These are phyloP conservation scores for Catostomus latipinnis DNA, from an alignment of 2,797 vertebrate species.

Conservation along the genomic window DNA sequence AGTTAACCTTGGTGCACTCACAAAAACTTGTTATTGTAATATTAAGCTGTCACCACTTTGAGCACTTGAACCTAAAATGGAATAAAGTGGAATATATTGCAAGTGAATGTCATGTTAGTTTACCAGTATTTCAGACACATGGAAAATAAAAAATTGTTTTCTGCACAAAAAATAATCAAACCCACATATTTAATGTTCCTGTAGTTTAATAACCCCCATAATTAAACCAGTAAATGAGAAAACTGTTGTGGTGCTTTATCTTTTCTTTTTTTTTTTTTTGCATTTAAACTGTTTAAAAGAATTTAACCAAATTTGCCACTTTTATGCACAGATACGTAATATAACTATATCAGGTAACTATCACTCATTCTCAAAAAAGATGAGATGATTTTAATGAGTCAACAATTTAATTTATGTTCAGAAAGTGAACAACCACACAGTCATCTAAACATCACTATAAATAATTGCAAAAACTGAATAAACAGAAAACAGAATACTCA, in stretches of 20 bases:
- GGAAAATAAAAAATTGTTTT: constrained; percentile 28
- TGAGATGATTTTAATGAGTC: background rate
- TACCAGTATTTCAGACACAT: constrained; percentile 11
- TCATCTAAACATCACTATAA: constrained; percentile 30
- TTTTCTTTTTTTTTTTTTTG: background rate
- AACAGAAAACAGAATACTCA: constrained; percentile 7
- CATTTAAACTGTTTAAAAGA: background rate
- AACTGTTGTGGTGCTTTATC: constrained; percentile 34
- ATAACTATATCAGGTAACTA: constrained; percentile 1
- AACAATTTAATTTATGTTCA: constrained; percentile 19
- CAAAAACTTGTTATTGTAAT: background rate
- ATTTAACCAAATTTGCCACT: background rate
- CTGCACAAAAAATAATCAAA: constrained; percentile 34
- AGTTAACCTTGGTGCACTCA: no score
- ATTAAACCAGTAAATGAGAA: constrained; percentile 6
- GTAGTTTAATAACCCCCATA: constrained; percentile 13
- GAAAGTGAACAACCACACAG: constrained; percentile 37
- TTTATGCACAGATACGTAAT: constrained; percentile 11
- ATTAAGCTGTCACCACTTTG: constrained; percentile 12
- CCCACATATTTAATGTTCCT: constrained; percentile 25
- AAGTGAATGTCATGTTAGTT: constrained; percentile 17
- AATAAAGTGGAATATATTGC: constrained; percentile 26
- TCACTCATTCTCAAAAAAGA: constrained; percentile 5
- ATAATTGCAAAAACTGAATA: constrained; percentile 7
- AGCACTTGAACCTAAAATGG: constrained; percentile 5